phyloP scores from a whole-genome alignment of 2,888 invertebrate genomes.

The Heliconius aoede region DNA sequence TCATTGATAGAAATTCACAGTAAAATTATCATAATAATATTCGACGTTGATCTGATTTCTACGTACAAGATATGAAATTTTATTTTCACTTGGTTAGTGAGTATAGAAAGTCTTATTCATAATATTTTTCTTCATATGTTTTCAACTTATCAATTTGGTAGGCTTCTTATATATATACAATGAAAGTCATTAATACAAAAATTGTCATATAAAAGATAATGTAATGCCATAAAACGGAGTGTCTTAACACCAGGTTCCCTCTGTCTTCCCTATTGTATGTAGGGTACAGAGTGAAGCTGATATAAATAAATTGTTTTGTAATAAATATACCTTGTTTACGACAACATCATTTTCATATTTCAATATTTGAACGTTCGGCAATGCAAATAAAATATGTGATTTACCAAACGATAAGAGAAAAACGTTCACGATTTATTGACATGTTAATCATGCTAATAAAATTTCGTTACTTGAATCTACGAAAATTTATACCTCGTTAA shows the following conservation, averaged over 20 bases:
- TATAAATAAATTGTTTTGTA: not conserved
- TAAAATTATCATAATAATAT: slow-evolving; percentile 37
- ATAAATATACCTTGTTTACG: not conserved
- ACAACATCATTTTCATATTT: not conserved
- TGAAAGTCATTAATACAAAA: not conserved
- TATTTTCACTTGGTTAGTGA: slow-evolving; percentile 11
- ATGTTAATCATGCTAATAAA: slow-evolving; percentile 37
- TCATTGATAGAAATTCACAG: slow-evolving; percentile 28
- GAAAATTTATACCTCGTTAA: slow-evolving; percentile 33
- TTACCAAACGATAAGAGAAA: slow-evolving; percentile 8
- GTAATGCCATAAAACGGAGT: too few species aligned
- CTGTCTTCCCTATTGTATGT: too few species aligned
- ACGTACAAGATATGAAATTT: slow-evolving; percentile 20
- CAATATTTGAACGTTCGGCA: not conserved
- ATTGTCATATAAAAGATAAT: too few species aligned
- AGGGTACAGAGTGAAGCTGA: not conserved
- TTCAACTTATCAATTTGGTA: not conserved
- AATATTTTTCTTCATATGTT: not conserved
- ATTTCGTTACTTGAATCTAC: slow-evolving; percentile 31
- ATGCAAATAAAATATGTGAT: slow-evolving; percentile 20
- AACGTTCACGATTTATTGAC: slow-evolving; percentile 32
- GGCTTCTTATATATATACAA: not conserved
- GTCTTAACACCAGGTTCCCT: too few species aligned
- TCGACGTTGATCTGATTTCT: slow-evolving; percentile 21
- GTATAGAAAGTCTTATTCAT: slow-evolving; percentile 4